Evolutionary conservation across 1,140 invertebrate genomes (phyloP).

Genomic region (Aricia agestis): DNA sequence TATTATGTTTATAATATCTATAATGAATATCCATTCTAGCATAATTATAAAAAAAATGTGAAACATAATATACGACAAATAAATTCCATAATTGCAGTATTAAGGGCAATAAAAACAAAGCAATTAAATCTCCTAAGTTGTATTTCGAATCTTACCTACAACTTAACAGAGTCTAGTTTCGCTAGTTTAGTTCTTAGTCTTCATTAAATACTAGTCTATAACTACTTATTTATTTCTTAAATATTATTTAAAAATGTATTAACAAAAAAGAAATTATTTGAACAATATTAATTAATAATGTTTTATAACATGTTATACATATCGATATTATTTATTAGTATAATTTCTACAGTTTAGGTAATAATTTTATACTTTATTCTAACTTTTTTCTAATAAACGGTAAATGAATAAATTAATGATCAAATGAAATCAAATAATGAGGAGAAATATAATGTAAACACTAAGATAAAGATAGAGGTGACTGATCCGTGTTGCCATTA

Average conservation of each 20-base stretch:
- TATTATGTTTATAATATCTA: too few species aligned
- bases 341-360: background rate
- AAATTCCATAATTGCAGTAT: background rate
- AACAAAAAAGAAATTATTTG: background rate
- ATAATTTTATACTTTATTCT: background rate
- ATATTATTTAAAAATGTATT: background rate
- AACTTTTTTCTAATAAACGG: background rate
- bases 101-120: background rate
- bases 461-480: too few species aligned
- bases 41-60: too few species aligned
- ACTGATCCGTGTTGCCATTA: too few species aligned
- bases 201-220: slow-evolving; percentile 1
- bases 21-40: too few species aligned
- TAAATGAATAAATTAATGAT: too few species aligned
- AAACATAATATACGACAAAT: too few species aligned
- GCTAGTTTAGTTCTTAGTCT: background rate
- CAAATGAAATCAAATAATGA: too few species aligned
- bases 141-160: background rate
- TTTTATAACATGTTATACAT: background rate
- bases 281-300: background rate
- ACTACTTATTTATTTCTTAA: background rate
- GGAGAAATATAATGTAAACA: too few species aligned
- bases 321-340: slow-evolving; percentile 4
- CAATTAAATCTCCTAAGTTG: background rate
- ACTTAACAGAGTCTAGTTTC: background rate